phyloP scores from a whole-genome alignment of 1,140 invertebrate genomes.

The Leptinotarsa texana region DNA sequence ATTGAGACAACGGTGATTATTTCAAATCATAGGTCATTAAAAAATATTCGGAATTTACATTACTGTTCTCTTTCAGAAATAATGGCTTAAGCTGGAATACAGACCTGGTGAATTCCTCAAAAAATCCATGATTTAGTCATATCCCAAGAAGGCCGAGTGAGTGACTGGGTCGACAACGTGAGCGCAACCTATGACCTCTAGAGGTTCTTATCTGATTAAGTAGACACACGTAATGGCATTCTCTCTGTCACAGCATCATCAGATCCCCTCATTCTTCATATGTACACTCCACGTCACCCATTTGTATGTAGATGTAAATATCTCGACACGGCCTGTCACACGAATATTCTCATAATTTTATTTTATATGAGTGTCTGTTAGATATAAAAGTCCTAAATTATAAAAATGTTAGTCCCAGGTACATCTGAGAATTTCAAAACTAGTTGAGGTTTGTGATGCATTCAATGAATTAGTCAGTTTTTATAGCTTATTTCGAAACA shows the following conservation, averaged over 20 bases:
- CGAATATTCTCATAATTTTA: slow-evolving; percentile 24
- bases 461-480: neutral
- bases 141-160: slow-evolving; percentile 33
- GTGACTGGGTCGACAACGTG: slow-evolving; percentile 39
- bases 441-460: neutral
- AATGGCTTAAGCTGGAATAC: neutral
- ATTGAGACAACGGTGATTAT: too few relatives aligned
- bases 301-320: slow-evolving; percentile 32
- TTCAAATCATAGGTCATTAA: too few relatives aligned
- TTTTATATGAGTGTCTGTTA: slow-evolving; percentile 26
- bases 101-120: slow-evolving; percentile 12
- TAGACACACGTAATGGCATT: slow-evolving; percentile 47
- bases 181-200: slow-evolving; percentile 40
- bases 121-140: slow-evolving; percentile 27
- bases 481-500: too few relatives aligned
- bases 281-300: slow-evolving; percentile 15
- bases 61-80: neutral
- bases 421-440: slow-evolving; percentile 11
- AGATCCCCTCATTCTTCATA: slow-evolving; percentile 32
- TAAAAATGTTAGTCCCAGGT: slow-evolving; percentile 24
- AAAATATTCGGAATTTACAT: neutral
- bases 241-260: slow-evolving; percentile 40
- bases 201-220: slow-evolving; percentile 40
- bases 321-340: slow-evolving; percentile 23
- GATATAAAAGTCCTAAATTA: slow-evolving; percentile 24